Conservation (phyloP, 2,113 vertebrate species). For the Tursiops truncatus region DNA sequence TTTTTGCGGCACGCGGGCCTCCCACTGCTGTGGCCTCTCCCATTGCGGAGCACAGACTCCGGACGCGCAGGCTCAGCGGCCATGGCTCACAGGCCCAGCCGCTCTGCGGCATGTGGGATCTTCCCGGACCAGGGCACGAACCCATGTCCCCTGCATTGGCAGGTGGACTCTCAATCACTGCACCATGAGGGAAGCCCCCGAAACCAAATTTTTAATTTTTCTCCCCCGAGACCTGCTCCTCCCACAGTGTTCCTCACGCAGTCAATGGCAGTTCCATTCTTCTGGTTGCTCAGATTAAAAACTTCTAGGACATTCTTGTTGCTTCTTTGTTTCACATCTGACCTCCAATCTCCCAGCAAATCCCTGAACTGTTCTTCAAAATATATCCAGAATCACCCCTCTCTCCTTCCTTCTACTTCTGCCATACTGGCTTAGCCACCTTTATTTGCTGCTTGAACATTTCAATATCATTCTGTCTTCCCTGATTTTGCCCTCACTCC, state of each 20-base stretch:
- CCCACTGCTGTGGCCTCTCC: no score
- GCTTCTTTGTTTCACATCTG: neutral
- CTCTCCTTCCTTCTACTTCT: neutral
- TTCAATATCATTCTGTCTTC: neutral
- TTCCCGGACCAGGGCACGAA: no score
- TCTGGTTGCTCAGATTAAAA: neutral
- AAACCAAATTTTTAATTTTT: neutral
- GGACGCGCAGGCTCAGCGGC: no score
- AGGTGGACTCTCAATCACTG: no score
- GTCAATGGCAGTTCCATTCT: neutral
- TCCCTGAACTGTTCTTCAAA: neutral
- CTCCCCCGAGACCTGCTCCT: neutral
- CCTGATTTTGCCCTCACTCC: neutral
- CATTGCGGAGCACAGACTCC: no score
- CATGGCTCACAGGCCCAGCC: no score
- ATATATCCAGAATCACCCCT: neutral
- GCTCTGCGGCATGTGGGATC: no score
- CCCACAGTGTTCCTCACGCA: neutral
- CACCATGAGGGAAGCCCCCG: no score
- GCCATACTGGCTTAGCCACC: neutral
- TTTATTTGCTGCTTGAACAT: neutral
- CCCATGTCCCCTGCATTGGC: no score
- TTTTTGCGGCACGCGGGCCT: no score
- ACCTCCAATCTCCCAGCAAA: neutral
- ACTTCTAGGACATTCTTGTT: neutral